These are phyloP conservation scores for Cyphomyrus plagiostoma DNA, from an alignment of 2,113 vertebrate genomes.

Conservation along the genomic window DNA sequence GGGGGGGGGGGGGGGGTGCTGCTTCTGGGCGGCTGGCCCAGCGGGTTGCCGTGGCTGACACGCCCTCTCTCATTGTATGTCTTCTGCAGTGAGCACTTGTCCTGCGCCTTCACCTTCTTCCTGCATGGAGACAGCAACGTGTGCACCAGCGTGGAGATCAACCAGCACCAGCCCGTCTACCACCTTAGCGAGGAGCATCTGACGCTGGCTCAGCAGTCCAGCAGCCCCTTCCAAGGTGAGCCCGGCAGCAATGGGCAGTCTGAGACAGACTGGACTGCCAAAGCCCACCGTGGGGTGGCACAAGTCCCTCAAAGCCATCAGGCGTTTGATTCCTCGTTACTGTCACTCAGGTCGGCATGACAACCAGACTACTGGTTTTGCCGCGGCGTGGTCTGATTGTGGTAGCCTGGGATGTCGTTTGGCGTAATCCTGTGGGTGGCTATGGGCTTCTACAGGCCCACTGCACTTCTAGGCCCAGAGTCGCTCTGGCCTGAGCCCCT, in stretches of 20 bases:
- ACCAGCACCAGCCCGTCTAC: conserved; percentile 96
- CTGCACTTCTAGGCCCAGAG: neutral
- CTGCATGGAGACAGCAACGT: conserved; percentile 96
- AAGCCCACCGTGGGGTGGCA: neutral
- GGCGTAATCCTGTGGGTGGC: neutral
- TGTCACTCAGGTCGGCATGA: neutral
- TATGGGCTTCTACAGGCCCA: neutral
- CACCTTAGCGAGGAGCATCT: conserved; percentile 94
- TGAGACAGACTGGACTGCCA: neutral
- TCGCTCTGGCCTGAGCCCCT: neutral
- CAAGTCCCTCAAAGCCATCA: neutral
- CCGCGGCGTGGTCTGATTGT: neutral
- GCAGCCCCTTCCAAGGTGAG: conserved; percentile 91
- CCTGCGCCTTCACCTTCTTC: conserved; percentile 98
- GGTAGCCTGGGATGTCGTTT: neutral
- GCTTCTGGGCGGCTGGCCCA: neutral
- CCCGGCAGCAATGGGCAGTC: neutral
- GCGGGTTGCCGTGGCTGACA: neutral
- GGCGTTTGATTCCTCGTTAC: neutral
- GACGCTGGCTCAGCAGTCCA: conserved; percentile 86
- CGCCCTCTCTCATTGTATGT: conserved; percentile 16
- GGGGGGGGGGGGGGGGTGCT: neutral
- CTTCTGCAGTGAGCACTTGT: conserved; percentile 82
- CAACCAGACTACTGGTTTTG: neutral
- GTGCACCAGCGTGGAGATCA: conserved; percentile 99